A percentile compares a stretch with the other conserved stretches of the same genome.
phyloP scores from a whole-genome alignment of 2,797 vertebrate species.

The Lepilemur septentrionalis region DNA sequence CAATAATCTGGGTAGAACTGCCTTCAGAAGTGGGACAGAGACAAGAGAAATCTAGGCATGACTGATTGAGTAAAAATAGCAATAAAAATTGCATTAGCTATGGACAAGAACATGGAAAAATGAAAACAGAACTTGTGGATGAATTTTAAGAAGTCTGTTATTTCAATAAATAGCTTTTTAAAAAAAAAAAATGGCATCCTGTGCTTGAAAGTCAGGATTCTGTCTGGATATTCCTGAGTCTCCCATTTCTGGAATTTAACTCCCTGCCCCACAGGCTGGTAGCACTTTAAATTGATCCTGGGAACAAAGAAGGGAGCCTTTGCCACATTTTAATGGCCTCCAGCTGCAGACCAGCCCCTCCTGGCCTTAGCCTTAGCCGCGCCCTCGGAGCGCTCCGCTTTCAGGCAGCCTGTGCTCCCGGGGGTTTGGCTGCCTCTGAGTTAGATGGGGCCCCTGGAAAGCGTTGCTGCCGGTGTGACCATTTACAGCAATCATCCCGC shows the following conservation, averaged over 20 bases:
- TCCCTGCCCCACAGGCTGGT: constrained; percentile 45
- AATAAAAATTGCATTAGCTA: constrained; percentile 32
- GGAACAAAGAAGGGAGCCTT: constrained; percentile 58
- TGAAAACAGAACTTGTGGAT: constrained; percentile 25
- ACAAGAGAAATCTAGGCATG: not conserved
- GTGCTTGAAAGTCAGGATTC: constrained; percentile 39
- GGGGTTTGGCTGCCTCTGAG: constrained; percentile 38
- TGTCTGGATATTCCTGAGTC: not conserved
- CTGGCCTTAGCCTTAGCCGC: not conserved
- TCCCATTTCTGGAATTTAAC: constrained; percentile 4
- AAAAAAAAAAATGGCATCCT: constrained; percentile 26
- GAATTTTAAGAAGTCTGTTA: not conserved
- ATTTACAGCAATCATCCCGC: constrained; percentile 73
- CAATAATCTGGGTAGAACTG: not conserved
- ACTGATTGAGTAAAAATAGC: not conserved
- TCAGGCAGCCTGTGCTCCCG: not conserved
- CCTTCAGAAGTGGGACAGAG: constrained; percentile 36
- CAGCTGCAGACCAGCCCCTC: constrained; percentile 55
- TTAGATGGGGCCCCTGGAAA: constrained; percentile 73
- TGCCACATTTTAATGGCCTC: constrained; percentile 67
- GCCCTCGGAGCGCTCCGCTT: not conserved
- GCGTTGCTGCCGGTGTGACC: constrained; percentile 56
- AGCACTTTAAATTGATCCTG: constrained; percentile 29
- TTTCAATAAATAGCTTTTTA: constrained; percentile 57
- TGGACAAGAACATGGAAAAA: constrained; percentile 40